These are phyloP conservation scores for Nothura maculosa DNA, from an alignment of 2,797 vertebrate genomes.

Conservation along the genomic window DNA sequence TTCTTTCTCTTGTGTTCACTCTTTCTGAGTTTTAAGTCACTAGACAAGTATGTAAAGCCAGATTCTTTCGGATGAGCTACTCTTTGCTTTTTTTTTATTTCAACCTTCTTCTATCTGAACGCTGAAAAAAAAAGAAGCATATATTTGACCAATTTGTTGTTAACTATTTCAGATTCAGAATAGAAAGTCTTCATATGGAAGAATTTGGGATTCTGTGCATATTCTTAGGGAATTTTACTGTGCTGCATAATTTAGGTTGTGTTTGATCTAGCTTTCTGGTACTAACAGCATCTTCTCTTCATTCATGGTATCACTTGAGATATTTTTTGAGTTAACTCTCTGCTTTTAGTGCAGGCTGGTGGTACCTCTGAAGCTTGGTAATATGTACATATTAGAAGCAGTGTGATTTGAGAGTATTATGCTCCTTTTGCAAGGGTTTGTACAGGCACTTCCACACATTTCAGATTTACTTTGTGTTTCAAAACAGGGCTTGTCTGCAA, in stretches of 20 bases:
- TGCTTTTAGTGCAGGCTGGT: neutral
- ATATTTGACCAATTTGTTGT: neutral
- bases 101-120: neutral
- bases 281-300: neutral
- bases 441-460: neutral
- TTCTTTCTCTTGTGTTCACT: neutral
- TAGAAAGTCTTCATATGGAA: neutral
- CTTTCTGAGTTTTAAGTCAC: neutral
- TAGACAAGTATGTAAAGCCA: neutral
- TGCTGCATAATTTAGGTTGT: neutral
- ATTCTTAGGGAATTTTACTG: neutral
- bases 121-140: neutral
- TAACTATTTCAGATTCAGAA: neutral
- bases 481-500: neutral
- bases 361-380: neutral
- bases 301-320: neutral
- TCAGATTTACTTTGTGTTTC: neutral
- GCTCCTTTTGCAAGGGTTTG: neutral
- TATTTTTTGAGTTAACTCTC: neutral
- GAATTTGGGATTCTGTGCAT: neutral
- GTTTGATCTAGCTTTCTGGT: neutral
- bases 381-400: neutral
- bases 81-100: neutral
- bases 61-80: neutral
- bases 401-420: neutral